phyloP scores from a whole-genome alignment of 2,113 vertebrate species.

The Tetrax tetrax region DNA sequence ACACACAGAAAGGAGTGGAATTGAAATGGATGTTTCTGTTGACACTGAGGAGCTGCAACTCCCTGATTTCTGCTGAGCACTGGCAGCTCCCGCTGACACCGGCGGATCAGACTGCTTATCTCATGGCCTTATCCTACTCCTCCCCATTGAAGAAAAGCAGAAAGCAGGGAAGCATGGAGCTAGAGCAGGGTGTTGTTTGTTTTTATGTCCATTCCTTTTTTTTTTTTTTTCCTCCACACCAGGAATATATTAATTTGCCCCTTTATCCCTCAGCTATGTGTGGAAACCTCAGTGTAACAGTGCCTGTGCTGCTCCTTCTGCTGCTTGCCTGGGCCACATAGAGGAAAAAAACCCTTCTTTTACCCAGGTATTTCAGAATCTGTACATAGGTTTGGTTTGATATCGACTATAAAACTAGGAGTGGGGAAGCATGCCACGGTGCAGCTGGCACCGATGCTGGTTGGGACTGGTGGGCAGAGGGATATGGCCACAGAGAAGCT shows the following conservation, averaged over 20 bases:
- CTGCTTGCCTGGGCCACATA: neutral
- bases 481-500: neutral
- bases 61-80: neutral
- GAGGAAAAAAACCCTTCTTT: neutral
- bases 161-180: neutral
- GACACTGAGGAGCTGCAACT: neutral
- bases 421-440: neutral
- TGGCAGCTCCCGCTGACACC: neutral
- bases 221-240: no score
- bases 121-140: neutral
- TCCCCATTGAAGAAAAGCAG: neutral
- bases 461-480: neutral
- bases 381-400: neutral
- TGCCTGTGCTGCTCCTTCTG: neutral
- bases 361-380: neutral
- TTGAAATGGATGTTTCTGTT: neutral
- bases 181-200: neutral
- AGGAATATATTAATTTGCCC: neutral
- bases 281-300: neutral
- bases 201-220: neutral
- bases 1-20: neutral
- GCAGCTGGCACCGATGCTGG: fast-evolving
- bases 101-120: neutral
- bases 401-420: neutral
- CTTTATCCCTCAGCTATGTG: neutral